Evolutionary conservation across 2,888 invertebrate genomes (phyloP).

Genomic region (Drosophila planitibia): DNA sequence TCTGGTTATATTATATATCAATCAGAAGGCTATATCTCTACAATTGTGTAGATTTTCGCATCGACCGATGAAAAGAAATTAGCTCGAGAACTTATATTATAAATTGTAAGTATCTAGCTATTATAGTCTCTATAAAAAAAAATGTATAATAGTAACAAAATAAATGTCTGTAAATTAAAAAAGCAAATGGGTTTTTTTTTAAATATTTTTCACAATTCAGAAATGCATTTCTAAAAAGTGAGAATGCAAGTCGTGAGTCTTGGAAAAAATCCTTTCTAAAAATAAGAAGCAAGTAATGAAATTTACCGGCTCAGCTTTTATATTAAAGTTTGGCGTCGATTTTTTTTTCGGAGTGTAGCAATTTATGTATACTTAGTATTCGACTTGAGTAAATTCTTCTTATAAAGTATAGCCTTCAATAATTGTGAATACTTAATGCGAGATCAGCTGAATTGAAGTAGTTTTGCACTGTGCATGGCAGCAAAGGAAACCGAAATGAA

Average conservation of each 20-base stretch:
- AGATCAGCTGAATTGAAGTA: neutral
- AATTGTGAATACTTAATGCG: neutral
- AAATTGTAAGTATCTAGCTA: too few relatives aligned
- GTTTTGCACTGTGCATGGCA: neutral
- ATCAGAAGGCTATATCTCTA: neutral
- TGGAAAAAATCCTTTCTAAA: too few relatives aligned
- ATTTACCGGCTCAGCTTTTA: too few relatives aligned
- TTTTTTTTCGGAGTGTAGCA: neutral
- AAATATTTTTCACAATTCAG: too few relatives aligned
- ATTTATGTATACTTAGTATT: neutral
- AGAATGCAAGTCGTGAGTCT: too few relatives aligned
- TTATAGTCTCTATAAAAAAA: too few relatives aligned
- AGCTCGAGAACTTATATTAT: too few relatives aligned
- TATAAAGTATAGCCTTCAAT: neutral
- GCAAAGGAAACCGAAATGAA: constrained; percentile 22
- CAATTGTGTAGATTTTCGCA: neutral
- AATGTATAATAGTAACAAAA: too few relatives aligned
- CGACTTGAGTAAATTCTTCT: neutral
- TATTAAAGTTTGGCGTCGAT: neutral
- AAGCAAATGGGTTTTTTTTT: too few relatives aligned
- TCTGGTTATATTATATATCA: neutral
- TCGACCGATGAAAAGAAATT: neutral
- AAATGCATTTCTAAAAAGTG: too few relatives aligned
- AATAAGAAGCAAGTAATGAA: too few relatives aligned
- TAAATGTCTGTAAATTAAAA: too few relatives aligned